Evolutionary conservation across 2,113 vertebrate species (phyloP), one percentile per base, ranked within the genome.

Genomic region (Rhinogobius similis): DNA sequence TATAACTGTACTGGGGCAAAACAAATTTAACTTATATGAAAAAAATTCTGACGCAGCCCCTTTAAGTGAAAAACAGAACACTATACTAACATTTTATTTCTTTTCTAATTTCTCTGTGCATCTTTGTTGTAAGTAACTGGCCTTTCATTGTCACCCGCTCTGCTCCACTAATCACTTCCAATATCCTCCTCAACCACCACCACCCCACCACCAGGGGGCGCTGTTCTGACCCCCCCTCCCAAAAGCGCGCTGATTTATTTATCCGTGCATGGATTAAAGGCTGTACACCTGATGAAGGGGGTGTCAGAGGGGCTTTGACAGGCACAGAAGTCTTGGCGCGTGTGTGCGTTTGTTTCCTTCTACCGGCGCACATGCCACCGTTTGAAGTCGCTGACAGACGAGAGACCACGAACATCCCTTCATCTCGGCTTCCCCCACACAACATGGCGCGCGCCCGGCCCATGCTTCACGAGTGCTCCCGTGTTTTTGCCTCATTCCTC

Each of bases 301-400:
- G 85, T 91, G 91, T 92, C 92, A 91, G 83, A 87, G 80, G 79
- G 89, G 88, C 84, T 82, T 78, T 91, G 93, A 92, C 91, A 93
- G 91, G 82, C 87, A 85, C 89, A 91, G 88, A 91, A 86, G 89
- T 87, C 80, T 91, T 81, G 77, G 85, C 86, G 23, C 52, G 92
- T 86, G 90, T 91, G 90, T 80, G 87, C 86, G 89, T 90, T 90
- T 92, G 91, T 92, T 92, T 88, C 87, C 90, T 82, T n/a, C 83
- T 71, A 80, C 83, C 86, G 82, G 76, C 87, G 56, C 83, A 88
- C 86, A 89, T 79, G 88, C 88, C 87, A 79, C 83, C 90, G 52
- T 93, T 92, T 92, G 91, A 93, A 91, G 92, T 92, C 85, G 85
- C 55, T 92, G 91, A 92, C 92, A 93, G 92, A 91, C 88, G 89